Conservation (phyloP, 2,113 vertebrate species). For the Gallinago media region DNA sequence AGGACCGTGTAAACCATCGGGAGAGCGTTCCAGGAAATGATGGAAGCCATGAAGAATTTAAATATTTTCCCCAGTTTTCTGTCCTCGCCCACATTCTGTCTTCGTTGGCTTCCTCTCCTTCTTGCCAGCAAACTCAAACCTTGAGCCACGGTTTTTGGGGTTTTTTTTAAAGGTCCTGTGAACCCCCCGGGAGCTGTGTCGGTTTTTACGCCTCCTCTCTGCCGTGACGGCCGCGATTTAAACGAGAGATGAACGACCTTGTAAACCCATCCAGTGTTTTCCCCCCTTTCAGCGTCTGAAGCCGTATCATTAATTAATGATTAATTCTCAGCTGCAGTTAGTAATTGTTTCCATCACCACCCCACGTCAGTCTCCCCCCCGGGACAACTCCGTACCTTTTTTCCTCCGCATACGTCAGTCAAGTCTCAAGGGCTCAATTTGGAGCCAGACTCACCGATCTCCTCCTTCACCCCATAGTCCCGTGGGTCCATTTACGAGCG, state of each 20-base stretch:
- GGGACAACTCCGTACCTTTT: not conserved
- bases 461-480: not conserved
- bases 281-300: not conserved
- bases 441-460: not conserved
- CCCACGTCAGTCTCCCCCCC: not conserved
- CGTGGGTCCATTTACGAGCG: not conserved
- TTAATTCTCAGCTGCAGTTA: not conserved
- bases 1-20: not conserved
- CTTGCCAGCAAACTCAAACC: not conserved
- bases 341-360: slow-evolving; percentile 21
- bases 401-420: not conserved
- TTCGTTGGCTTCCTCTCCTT: not conserved
- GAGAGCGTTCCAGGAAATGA: slow-evolving; percentile 33
- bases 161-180: not conserved
- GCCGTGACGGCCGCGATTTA: rapidly evolving
- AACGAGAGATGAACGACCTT: not conserved
- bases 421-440: not conserved
- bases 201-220: not conserved
- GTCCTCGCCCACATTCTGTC: slow-evolving; percentile 30
- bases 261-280: not conserved
- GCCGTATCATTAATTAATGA: slow-evolving; percentile 2
- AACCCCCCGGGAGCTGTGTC: not conserved
- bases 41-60: slow-evolving; percentile 36
- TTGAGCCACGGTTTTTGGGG: not conserved
- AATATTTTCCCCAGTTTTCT: slow-evolving; percentile 18